Evolutionary conservation across 2,888 invertebrate genomes (phyloP).

Genomic region (Eilema depressum): DNA sequence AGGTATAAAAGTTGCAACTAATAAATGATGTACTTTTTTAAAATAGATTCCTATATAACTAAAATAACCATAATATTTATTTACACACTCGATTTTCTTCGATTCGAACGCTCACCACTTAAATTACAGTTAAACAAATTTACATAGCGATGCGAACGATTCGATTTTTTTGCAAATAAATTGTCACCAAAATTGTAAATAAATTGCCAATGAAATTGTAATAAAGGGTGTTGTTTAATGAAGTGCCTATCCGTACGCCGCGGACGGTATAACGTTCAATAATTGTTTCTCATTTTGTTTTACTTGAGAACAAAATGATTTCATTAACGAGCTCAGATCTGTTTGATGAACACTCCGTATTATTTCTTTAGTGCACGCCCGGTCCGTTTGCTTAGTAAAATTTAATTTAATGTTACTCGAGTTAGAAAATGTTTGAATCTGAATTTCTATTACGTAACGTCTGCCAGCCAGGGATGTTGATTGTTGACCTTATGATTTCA

Average conservation of each 20-base stretch:
- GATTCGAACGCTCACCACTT: slow-evolving; percentile 17
- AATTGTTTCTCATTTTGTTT: slow-evolving; percentile 61
- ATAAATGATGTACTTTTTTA: too few relatives aligned
- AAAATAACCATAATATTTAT: not conserved
- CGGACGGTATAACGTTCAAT: slow-evolving; percentile 57
- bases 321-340: slow-evolving; percentile 58
- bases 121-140: slow-evolving; percentile 45
- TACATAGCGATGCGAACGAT: slow-evolving; percentile 39
- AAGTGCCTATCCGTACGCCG: slow-evolving; percentile 44
- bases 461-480: slow-evolving; percentile 8
- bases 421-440: slow-evolving; percentile 30
- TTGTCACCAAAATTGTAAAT: slow-evolving; percentile 48
- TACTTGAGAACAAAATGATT: slow-evolving; percentile 64
- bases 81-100: not conserved
- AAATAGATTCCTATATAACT: too few relatives aligned
- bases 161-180: slow-evolving; percentile 48
- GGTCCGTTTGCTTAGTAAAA: slow-evolving; percentile 48
- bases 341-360: slow-evolving; percentile 60
- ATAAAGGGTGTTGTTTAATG: slow-evolving; percentile 54
- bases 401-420: slow-evolving; percentile 44
- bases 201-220: slow-evolving; percentile 49
- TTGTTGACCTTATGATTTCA: slow-evolving; percentile 5
- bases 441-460: slow-evolving; percentile 32
- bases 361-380: slow-evolving; percentile 55
- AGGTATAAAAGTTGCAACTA: too few relatives aligned